Evolutionary conservation across 2,888 invertebrate genomes (phyloP), one percentile per base, ranked within the genome.

Genomic region (Xanthorhoe designata): DNA sequence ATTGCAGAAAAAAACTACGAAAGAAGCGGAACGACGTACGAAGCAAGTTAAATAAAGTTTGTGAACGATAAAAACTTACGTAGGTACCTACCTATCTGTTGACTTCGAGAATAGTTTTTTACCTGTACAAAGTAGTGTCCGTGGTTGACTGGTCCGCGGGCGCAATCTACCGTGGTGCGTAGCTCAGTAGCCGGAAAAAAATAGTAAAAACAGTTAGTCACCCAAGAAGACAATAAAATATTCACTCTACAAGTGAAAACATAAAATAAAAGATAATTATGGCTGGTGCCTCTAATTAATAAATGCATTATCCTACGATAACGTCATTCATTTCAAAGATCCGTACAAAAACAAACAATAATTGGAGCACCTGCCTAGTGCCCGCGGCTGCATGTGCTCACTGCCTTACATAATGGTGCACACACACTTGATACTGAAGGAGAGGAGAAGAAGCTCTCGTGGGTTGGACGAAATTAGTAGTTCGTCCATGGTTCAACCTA

Each of bases 131-230:
- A 32, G 42, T 61, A 24, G 35, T 35, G 61, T 68, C 64, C 61
- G 45, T 24, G 24, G 2, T 53, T 58, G 24, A 7, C 19, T 2
- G n/a, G 45, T 64, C 50, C 51, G 54, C 66, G 67, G 63, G 60
- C 58, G 70, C 64, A 71, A 64, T 54, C 67, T 65, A 63, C 61
- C 55, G 67, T 69, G 74, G 70, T 79, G 86, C 87, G 86, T 87
- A 86, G 73, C 83, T 66, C 84, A 75, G 87, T 77, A 86, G 86
- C 83, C 74, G 78, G 76, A 75, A 74, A 76, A 56, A 80, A 78
- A n/a, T n/a, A n/a, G n/a, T n/a, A n/a, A n/a, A n/a, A n/a, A 32
- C 32, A n/a, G 5, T 5, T 32, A 32, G 32, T 7, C 32, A 7
- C 6, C 32, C 32, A 32, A 32, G 1, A 32, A 32, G 8, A 32